phyloP scores from a whole-genome alignment of 2,797 vertebrate genomes.

The Silurus lanzhouensis region DNA sequence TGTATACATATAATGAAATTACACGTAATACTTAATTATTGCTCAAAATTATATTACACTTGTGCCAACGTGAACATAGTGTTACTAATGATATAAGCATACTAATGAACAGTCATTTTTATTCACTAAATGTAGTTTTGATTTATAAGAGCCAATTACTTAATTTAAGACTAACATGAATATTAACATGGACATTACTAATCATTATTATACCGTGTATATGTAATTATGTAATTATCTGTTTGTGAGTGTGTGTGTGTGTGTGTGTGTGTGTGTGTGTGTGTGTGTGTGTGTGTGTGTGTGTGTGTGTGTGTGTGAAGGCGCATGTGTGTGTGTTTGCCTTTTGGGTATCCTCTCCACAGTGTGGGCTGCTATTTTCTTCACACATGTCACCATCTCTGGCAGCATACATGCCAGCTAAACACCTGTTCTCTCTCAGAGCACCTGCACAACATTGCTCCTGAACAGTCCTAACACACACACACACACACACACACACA shows the following conservation, averaged over 20 bases:
- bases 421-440: slow-evolving; percentile 83
- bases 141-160: background rate
- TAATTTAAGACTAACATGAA: background rate
- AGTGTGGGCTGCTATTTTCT: slow-evolving; percentile 67
- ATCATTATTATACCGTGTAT: background rate
- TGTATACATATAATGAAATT: background rate
- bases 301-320: background rate
- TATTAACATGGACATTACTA: background rate
- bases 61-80: background rate
- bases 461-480: slow-evolving; percentile 78
- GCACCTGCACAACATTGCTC: slow-evolving; percentile 86
- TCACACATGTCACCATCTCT: slow-evolving; percentile 79
- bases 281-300: background rate
- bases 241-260: background rate
- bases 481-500: slow-evolving; percentile 24
- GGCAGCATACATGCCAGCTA: slow-evolving; percentile 81
- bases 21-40: background rate
- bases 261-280: background rate
- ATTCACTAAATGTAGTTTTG: background rate
- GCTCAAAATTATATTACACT: background rate
- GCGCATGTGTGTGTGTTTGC: background rate
- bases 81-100: background rate
- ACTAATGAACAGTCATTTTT: background rate
- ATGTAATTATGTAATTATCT: background rate
- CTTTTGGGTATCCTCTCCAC: slow-evolving; percentile 56